Evolutionary conservation across 2,113 vertebrate species (phyloP).

Genomic region (Tauraco erythrolophus): DNA sequence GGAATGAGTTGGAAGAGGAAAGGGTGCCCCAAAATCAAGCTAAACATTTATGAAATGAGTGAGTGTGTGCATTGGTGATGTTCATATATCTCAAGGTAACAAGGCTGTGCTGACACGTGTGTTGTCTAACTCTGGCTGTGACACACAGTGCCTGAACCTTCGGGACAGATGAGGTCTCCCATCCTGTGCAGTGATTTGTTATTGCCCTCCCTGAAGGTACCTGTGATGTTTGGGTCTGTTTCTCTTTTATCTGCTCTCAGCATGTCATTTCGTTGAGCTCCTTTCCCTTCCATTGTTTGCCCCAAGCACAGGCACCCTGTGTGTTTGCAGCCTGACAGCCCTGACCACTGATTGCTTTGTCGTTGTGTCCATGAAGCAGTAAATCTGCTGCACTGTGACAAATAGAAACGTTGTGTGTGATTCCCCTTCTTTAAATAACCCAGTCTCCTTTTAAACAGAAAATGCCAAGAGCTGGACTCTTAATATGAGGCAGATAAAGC

Average conservation of each 20-base stretch:
- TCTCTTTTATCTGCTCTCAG: neutral
- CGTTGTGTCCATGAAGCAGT: neutral
- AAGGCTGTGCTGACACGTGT: neutral
- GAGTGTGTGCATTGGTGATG: neutral
- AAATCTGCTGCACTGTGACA: neutral
- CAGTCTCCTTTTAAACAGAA: neutral
- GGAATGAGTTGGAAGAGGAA: neutral
- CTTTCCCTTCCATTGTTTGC: neutral
- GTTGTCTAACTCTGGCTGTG: neutral
- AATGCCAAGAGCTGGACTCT: neutral
- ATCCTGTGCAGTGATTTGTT: neutral
- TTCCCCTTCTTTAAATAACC: neutral
- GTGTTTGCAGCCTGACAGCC: neutral
- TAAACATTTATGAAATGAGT: neutral
- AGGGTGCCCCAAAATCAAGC: neutral
- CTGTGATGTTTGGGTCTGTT: neutral
- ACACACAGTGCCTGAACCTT: neutral
- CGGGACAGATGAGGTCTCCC: neutral
- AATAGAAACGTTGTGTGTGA: neutral
- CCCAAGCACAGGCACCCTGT: neutral
- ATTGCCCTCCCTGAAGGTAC: neutral
- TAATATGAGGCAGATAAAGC: neutral
- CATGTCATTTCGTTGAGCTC: neutral
- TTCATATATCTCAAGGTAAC: neutral
- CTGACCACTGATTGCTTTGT: neutral